Evolutionary conservation across 2,888 invertebrate genomes (phyloP), one percentile per base, ranked within the genome.

Genomic region (Trichopoda pennipes): DNA sequence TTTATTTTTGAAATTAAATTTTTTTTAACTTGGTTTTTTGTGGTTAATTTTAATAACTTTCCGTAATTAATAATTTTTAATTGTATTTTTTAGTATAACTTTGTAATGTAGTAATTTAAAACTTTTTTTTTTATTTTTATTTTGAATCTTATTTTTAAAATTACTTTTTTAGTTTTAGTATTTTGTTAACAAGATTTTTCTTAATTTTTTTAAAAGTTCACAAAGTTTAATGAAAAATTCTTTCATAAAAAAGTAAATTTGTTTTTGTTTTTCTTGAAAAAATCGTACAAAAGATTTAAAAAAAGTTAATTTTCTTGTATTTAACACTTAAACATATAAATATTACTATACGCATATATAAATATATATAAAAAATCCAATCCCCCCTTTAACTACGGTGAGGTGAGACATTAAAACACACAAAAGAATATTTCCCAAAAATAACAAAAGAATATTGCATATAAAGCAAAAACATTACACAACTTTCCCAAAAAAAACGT

Each of bases 361-460:
- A 4, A 4, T 4, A 4, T 28, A 4, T 7, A 28, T 7, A 28
- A 73, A 79, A 70, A 82, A 81, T 72, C 69, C 81, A 63, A 77
- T 69, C 51, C 73, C 81, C 80, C 61, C 28, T 63, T 66, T 66
- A 68, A 79, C 60, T 77, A 87, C 89, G 90, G 90, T 91, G 91
- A 91, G 91, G 91, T 91, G 91, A 91, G 90, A 90, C 91, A 91
- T 91, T 91, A 89, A 89, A 88, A 88, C 89, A 89, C 88, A 89
- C 89, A 90, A 89, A 87, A 56, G 86, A 51, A 74, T 87, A 86
- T 63, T 66, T 55, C 23, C 38, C 16, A 55, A 73, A 80, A 80
- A 84, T 56, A 49, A 78, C 47, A 66, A n/a, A 63, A 64, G 47
- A 60, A 55, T 19, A 4, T 28, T 28, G 28, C 28, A 28, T 42